Evolutionary conservation across 2,113 vertebrate species (phyloP), one percentile per base, ranked within the genome.

Genomic region (Megaleporinus macrocephalus): DNA sequence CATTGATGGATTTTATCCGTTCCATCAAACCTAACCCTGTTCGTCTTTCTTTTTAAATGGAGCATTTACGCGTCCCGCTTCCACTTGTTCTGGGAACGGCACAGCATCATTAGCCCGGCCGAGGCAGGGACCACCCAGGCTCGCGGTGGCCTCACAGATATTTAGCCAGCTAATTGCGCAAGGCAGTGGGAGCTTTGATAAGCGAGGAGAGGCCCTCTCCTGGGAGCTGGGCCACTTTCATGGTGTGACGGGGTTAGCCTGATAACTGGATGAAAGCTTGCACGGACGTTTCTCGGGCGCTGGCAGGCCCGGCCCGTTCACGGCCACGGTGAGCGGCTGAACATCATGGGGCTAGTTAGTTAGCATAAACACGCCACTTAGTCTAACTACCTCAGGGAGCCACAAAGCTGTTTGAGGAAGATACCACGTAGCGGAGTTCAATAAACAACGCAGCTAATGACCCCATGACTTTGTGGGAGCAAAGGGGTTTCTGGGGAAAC

Each of bases 361-460:
- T 85, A 89, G 88, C 86, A 87, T 91, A 94, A 94, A 94, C 93
- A 94, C 85, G 86, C 86, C 92, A 88, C 87, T 91, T 91, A 89
- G 84, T 65, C 44, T 90, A 92, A 92, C 93, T 86, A 90, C 90
- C 87, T 91, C 78, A 78, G 87, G 90, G 87, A 91, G 78, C 86
- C 79, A 87, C 86, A 84, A 30, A 87, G 86, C 83, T 88, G 87
- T 89, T 89, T 87, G 85, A 88, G 78, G 77, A 84, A 85, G 86
- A 85, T 84, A 79, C 77, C 65, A 55, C 70, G 80, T 55, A 81
- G 77, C 81, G 84, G 78, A 78, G 81, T 36, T 80, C 81, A 55
- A 80, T 87, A 87, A 87, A 87, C 86, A 87, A 33, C 51, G 41
- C 22, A 49, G 66, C 79, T 85, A 85, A 85, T 85, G 83, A 85